Evolutionary conservation across 2,797 vertebrate genomes (phyloP).

Genomic region (Eidolon dupreanum): DNA sequence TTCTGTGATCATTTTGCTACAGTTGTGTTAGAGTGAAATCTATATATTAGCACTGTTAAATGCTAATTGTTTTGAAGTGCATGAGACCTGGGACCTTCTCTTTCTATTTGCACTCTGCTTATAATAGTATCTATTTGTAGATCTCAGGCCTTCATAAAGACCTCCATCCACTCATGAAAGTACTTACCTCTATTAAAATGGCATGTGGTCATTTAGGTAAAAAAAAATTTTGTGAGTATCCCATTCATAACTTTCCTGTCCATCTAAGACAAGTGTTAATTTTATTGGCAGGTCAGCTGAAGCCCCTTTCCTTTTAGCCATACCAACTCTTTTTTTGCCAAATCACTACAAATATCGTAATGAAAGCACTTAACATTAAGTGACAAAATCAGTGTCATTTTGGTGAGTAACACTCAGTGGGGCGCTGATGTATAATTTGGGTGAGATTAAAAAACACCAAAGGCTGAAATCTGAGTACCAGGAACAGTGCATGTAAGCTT

Average conservation of each 20-base stretch:
- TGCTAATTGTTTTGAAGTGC: constrained; percentile 70
- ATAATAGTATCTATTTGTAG: constrained; percentile 76
- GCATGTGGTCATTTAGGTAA: constrained; percentile 67
- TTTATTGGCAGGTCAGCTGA: constrained; percentile 37
- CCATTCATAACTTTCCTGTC: constrained; percentile 56
- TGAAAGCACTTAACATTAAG: constrained; percentile 43
- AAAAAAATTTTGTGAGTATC: background rate
- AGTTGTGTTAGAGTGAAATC: constrained; percentile 61
- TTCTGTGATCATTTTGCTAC: constrained; percentile 68
- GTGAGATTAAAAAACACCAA: constrained; percentile 33
- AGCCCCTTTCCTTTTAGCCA: constrained; percentile 61
- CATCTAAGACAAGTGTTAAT: constrained; percentile 25
- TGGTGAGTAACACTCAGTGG: background rate
- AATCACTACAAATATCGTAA: constrained; percentile 7
- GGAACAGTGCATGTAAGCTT: constrained; percentile 11
- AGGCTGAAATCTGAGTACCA: constrained; percentile 62
- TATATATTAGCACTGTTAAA: constrained; percentile 66
- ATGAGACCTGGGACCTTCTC: constrained; percentile 75
- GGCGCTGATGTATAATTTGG: constrained; percentile 27
- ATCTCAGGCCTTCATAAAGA: constrained; percentile 66
- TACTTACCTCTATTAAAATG: constrained; percentile 68
- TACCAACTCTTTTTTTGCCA: background rate
- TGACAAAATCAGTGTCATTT: constrained; percentile 27
- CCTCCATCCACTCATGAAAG: constrained; percentile 59
- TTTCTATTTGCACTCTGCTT: constrained; percentile 74